Conservation (phyloP, 2,888 invertebrate genomes). For the Eucera pruinosa region DNA sequence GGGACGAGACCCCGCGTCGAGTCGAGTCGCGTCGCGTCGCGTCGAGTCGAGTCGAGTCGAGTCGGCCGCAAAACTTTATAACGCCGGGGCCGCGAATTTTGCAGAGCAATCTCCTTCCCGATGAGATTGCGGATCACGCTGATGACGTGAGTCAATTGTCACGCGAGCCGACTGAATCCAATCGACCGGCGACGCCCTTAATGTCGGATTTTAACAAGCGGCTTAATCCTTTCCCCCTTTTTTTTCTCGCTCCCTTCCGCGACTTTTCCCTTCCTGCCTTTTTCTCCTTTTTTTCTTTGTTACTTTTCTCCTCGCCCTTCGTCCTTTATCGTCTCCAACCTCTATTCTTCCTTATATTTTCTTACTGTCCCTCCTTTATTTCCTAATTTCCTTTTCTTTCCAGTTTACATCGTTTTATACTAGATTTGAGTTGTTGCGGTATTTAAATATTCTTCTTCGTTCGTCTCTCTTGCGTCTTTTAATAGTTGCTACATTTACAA, state of each 20-base stretch:
- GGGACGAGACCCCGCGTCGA: background rate
- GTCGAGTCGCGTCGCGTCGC: no score
- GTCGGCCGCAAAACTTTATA: slow-evolving; percentile 36
- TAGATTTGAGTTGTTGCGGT: no score
- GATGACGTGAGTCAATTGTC: slow-evolving; percentile 79
- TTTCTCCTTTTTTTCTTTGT: background rate
- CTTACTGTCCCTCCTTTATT: no score
- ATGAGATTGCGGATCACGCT: slow-evolving; percentile 66
- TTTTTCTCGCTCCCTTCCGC: slow-evolving; percentile 9
- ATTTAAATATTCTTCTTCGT: no score
- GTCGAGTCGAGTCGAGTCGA: slow-evolving; percentile 13
- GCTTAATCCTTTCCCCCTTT: slow-evolving; percentile 49
- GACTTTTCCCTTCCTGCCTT: background rate
- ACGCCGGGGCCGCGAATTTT: slow-evolving; percentile 55
- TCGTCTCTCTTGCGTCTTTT: no score
- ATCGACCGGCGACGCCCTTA: slow-evolving; percentile 76
- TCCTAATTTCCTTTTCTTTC: no score
- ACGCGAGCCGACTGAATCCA: slow-evolving; percentile 79
- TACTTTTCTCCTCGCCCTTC: slow-evolving; percentile 19
- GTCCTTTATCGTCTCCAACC: no score
- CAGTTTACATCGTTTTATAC: no score
- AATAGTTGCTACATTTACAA: no score
- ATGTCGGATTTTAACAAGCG: slow-evolving; percentile 73
- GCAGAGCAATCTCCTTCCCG: slow-evolving; percentile 62
- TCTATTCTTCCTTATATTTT: no score